Evolutionary conservation across 2,113 vertebrate species (phyloP).

Genomic region (Neolamprologus falcicula): DNA sequence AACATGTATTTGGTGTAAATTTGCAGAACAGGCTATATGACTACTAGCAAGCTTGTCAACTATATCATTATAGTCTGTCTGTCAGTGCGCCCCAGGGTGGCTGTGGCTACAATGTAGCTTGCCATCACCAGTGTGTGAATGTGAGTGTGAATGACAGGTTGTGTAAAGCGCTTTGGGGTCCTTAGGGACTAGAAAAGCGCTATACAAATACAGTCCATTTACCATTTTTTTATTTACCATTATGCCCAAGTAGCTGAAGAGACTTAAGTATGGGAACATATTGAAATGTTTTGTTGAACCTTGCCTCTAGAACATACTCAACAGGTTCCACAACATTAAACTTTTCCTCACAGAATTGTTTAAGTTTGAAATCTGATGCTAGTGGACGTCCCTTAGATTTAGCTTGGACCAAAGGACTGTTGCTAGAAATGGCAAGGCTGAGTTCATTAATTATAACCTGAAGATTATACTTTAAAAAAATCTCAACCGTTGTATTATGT

Average conservation of each 20-base stretch:
- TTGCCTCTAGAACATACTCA: neutral
- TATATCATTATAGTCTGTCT: neutral
- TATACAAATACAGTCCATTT: neutral
- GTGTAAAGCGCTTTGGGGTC: neutral
- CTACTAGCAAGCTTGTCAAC: neutral
- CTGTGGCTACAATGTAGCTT: neutral
- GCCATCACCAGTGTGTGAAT: neutral
- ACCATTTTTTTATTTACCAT: neutral
- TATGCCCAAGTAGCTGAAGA: neutral
- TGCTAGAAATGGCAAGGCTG: neutral
- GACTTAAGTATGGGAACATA: neutral
- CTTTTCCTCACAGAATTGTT: neutral
- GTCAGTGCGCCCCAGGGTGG: neutral
- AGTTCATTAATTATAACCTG: neutral
- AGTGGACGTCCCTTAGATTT: neutral
- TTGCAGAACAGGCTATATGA: neutral
- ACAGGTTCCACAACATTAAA: neutral
- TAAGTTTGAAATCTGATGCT: neutral
- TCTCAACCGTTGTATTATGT: accelerated
- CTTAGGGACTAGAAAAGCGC: neutral
- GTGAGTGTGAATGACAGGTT: neutral
- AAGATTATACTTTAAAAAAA: neutral
- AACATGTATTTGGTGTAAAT: neutral
- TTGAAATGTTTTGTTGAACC: neutral
- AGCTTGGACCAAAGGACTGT: neutral